Conservation (phyloP, 2,888 invertebrate species). For the Drosophila diplacantha region DNA sequence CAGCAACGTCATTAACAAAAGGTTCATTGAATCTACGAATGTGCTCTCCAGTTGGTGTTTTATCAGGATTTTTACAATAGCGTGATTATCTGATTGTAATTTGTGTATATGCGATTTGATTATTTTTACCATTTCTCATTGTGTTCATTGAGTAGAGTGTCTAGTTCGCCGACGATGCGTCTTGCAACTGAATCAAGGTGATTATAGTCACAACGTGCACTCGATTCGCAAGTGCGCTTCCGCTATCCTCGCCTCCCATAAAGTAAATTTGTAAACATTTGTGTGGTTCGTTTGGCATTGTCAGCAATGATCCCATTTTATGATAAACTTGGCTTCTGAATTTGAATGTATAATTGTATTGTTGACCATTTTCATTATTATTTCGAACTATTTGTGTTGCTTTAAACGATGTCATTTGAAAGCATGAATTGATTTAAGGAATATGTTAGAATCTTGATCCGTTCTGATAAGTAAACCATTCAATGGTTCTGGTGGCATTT, state of each 20-base stretch:
- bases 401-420: too few relatives aligned
- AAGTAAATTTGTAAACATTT: neutral
- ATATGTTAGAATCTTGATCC: too few relatives aligned
- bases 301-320: conserved; percentile 4
- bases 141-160: neutral
- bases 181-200: conserved; percentile 5
- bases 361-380: too few relatives aligned
- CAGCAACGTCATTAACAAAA: neutral
- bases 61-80: conserved; percentile 12
- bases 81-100: conserved; percentile 6
- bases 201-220: conserved; percentile 2
- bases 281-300: conserved; percentile 6
- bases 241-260: too few relatives aligned
- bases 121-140: conserved; percentile 3
- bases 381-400: too few relatives aligned
- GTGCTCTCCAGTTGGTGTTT: conserved; percentile 3
- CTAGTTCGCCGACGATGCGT: neutral
- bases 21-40: conserved; percentile 4
- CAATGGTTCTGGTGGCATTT: too few relatives aligned
- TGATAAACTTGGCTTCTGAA: conserved; percentile 12
- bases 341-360: conserved; percentile 7
- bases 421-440: too few relatives aligned
- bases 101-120: conserved; percentile 6
- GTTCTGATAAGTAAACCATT: too few relatives aligned
- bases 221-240: too few relatives aligned